Conservation (phyloP, 2,888 invertebrate species). For the Abscondita cerata region DNA sequence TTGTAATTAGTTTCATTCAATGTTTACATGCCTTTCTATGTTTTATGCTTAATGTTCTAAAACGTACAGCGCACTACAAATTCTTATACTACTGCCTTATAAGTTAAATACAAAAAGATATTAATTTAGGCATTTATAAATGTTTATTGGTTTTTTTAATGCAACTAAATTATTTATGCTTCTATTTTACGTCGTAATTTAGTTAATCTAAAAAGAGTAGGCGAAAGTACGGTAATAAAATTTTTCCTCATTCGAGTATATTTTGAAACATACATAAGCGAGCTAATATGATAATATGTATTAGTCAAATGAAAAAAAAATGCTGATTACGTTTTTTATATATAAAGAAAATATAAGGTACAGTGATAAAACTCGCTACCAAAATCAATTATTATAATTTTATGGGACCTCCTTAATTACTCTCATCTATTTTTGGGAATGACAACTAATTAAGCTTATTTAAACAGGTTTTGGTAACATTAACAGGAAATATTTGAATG, state of each 20-base stretch:
- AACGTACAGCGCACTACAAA: too few species aligned
- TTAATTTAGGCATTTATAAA: too few species aligned
- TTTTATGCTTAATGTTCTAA: too few species aligned
- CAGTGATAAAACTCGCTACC: conserved; percentile 35
- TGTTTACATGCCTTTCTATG: neutral
- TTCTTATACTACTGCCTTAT: too few species aligned
- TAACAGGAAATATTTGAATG: conserved; percentile 34
- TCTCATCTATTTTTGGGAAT: conserved; percentile 35
- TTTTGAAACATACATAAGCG: conserved; percentile 17
- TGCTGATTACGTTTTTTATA: conserved; percentile 25
- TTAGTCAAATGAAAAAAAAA: conserved; percentile 23
- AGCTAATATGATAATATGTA: conserved; percentile 15
- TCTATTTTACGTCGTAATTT: neutral
- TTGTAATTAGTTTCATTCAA: conserved; percentile 2
- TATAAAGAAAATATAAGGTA: conserved; percentile 23
- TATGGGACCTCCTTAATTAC: conserved; percentile 36
- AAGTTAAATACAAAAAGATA: too few species aligned
- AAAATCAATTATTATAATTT: conserved; percentile 37
- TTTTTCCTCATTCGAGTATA: conserved; percentile 9
- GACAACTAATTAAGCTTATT: conserved; percentile 37
- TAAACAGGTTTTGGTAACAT: conserved; percentile 33
- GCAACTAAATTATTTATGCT: too few species aligned
- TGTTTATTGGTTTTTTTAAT: too few species aligned
- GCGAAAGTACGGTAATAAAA: neutral
- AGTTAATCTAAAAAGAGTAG: conserved; percentile 3